Conservation (phyloP, 2,797 vertebrate species). For the Pangasius macronema region DNA sequence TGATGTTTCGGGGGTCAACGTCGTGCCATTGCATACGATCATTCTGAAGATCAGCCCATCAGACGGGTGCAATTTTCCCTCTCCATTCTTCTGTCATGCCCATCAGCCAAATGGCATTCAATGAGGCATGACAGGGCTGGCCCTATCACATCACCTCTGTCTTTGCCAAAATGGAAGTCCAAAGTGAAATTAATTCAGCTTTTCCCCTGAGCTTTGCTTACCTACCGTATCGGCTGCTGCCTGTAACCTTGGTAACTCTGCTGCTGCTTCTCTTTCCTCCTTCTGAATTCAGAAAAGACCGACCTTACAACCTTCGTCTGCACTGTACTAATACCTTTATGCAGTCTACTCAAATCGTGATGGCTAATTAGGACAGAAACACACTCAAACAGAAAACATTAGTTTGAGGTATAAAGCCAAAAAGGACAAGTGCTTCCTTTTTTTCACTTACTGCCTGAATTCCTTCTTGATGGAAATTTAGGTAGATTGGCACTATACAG, state of each 20-base stretch:
- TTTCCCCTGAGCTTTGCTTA: constrained; percentile 42
- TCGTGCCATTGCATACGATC: constrained; percentile 10
- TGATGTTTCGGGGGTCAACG: constrained; percentile 6
- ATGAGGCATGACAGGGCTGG: constrained; percentile 25
- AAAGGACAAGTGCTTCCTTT: neutral
- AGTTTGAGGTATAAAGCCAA: neutral
- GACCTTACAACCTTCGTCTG: constrained; percentile 62
- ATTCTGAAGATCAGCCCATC: constrained; percentile 5
- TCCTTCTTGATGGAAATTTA: constrained; percentile 4
- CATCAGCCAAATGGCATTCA: constrained; percentile 42
- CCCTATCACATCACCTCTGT: constrained; percentile 36
- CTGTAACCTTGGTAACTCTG: constrained; percentile 67
- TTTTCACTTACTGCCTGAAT: neutral
- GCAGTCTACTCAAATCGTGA: constrained; percentile 16
- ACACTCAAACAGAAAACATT: constrained; percentile 3
- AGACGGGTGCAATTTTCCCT: constrained; percentile 33
- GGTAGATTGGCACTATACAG: neutral
- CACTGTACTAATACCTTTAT: constrained; percentile 7
- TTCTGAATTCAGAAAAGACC: constrained; percentile 43
- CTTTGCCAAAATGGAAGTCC: constrained; percentile 40
- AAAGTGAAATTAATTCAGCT: constrained; percentile 57
- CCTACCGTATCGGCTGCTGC: constrained; percentile 53
- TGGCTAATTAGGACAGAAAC: constrained; percentile 18
- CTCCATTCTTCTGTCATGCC: constrained; percentile 31
- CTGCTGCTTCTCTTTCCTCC: constrained; percentile 40